Evolutionary conservation across 2,113 vertebrate genomes (phyloP).

Genomic region (Thalassarche chlororhynchos): DNA sequence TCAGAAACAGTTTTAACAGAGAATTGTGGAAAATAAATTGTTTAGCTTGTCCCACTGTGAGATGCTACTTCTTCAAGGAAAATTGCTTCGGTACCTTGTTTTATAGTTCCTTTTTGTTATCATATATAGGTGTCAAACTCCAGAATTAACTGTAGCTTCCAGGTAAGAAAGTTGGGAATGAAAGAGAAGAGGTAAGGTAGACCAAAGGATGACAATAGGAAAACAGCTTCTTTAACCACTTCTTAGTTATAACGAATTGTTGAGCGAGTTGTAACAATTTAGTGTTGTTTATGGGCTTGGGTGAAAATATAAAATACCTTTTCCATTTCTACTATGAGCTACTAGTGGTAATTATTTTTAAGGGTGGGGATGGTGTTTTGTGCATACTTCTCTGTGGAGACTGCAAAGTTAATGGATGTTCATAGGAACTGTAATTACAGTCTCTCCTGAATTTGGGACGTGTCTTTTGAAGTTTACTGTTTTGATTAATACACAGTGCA

Average conservation of each 20-base stretch:
- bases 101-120: neutral
- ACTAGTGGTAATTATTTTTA: neutral
- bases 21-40: neutral
- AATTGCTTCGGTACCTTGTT: neutral
- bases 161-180: neutral
- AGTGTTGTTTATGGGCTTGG: neutral
- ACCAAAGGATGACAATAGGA: neutral
- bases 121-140: neutral
- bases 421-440: neutral
- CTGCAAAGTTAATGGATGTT: neutral
- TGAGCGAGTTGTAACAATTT: neutral
- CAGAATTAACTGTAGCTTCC: neutral
- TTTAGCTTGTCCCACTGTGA: neutral
- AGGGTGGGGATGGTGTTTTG: neutral
- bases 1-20: neutral
- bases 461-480: neutral
- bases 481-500: neutral
- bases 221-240: neutral
- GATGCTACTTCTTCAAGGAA: neutral
- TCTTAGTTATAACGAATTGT: neutral
- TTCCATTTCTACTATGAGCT: neutral
- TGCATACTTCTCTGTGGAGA: neutral
- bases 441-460: neutral
- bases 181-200: neutral
- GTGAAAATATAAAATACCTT: neutral